Evolutionary conservation across 2,113 vertebrate species (phyloP).

Genomic region (Osmerus eperlanus): DNA sequence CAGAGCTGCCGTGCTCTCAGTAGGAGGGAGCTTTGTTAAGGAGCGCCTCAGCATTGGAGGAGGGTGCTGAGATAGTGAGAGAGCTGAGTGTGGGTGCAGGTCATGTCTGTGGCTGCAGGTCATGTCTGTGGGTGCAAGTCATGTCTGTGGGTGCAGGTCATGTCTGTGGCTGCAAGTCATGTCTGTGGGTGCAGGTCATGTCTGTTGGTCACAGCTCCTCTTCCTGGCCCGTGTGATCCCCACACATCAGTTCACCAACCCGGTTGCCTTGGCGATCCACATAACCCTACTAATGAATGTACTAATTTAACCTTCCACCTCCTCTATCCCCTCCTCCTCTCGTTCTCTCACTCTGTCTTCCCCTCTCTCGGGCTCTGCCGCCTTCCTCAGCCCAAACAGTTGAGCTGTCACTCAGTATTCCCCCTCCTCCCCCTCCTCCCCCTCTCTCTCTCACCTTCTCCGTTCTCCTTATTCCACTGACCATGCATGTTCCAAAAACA

Average conservation of each 20-base stretch:
- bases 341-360: slow-evolving; percentile 31
- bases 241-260: neutral
- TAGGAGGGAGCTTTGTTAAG: too few species aligned
- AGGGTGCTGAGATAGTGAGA: too few species aligned
- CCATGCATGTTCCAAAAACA: slow-evolving; percentile 80
- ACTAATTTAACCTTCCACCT: slow-evolving; percentile 33
- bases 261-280: slow-evolving; percentile 1
- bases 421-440: slow-evolving; percentile 45
- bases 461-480: slow-evolving; percentile 78
- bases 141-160: too few species aligned
- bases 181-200: too few species aligned
- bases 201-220: too few species aligned
- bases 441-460: slow-evolving; percentile 73
- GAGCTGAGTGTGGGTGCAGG: too few species aligned
- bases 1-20: too few species aligned
- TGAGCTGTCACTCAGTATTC: neutral
- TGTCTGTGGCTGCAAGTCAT: too few species aligned
- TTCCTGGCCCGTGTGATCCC: neutral
- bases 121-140: too few species aligned
- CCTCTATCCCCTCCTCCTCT: slow-evolving; percentile 15
- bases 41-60: too few species aligned
- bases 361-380: slow-evolving; percentile 23
- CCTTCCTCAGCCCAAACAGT: too few species aligned
- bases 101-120: too few species aligned
- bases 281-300: slow-evolving; percentile 18